Conservation (phyloP, 2,888 invertebrate species). For the Habroteleia sp. region DNA sequence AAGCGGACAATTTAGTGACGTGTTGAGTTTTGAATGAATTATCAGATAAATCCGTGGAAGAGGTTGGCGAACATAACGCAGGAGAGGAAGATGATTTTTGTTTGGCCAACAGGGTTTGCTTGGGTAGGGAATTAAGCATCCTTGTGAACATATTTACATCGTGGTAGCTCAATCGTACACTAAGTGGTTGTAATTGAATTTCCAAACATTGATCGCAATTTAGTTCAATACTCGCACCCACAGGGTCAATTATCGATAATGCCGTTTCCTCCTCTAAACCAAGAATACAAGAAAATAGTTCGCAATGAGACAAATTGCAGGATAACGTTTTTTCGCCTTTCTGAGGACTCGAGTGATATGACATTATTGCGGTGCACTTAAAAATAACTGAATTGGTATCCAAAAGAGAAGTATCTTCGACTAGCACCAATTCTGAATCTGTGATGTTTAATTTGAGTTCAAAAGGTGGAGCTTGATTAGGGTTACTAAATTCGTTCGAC, state of each 20-base stretch:
- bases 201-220: constrained; percentile 80
- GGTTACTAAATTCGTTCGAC: constrained; percentile 42
- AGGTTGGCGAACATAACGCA: constrained; percentile 14
- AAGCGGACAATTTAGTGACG: constrained; percentile 82
- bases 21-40: constrained; percentile 72
- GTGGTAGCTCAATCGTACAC: constrained; percentile 93
- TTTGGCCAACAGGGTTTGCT: constrained; percentile 86
- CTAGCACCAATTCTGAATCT: constrained; percentile 96
- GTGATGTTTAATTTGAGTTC: constrained; percentile 96
- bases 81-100: constrained; percentile 72
- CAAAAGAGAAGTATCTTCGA: constrained; percentile 93
- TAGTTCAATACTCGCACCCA: constrained; percentile 90
- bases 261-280: constrained; percentile 95
- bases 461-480: constrained; percentile 83
- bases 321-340: constrained; percentile 89
- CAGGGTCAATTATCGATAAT: constrained; percentile 95
- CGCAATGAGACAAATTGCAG: constrained; percentile 93
- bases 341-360: constrained; percentile 86
- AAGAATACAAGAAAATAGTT: constrained; percentile 95
- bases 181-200: constrained; percentile 88
- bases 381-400: constrained; percentile 97
- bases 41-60: constrained; percentile 68
- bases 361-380: constrained; percentile 93
- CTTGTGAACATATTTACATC: constrained; percentile 95
- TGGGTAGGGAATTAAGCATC: constrained; percentile 93